Evolutionary conservation across 2,888 invertebrate species (phyloP).

Genomic region (Eremobia ochroleuca): DNA sequence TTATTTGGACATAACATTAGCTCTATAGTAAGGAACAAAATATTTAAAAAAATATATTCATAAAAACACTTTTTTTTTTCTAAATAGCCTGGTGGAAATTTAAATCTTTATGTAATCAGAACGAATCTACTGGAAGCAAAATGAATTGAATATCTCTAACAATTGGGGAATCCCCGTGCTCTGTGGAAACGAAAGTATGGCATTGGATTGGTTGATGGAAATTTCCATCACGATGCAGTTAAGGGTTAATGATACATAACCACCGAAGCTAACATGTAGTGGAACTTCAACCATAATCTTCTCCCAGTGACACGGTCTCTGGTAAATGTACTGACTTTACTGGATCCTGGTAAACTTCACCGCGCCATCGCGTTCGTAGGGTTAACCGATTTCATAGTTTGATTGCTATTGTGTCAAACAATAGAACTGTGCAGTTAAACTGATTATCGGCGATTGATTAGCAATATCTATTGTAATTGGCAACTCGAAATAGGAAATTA

Average conservation of each 20-base stretch:
- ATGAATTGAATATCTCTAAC: too few species aligned
- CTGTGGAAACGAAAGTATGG: too few species aligned
- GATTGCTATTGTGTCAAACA: constrained; percentile 38
- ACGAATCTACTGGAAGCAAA: too few species aligned
- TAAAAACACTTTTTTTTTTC: too few species aligned
- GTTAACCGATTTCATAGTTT: constrained; percentile 26
- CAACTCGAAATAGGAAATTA: not conserved
- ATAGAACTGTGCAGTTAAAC: not conserved
- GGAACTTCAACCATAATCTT: constrained; percentile 56
- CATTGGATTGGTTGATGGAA: too few species aligned
- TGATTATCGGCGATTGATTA: constrained; percentile 8
- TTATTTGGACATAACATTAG: too few species aligned
- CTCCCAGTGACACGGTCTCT: constrained; percentile 27
- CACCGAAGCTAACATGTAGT: constrained; percentile 24
- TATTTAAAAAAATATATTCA: too few species aligned
- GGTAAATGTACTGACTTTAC: constrained; percentile 47
- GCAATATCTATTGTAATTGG: not conserved
- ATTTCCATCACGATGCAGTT: too few species aligned
- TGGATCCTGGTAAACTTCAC: constrained; percentile 48
- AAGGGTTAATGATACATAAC: constrained; percentile 26
- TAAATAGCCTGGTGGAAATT: too few species aligned
- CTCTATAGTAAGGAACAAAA: too few species aligned
- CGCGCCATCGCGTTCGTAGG: not conserved
- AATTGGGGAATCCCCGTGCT: too few species aligned
- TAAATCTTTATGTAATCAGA: too few species aligned